Evolutionary conservation across 2,113 vertebrate species (phyloP), one percentile per base, ranked within the genome.

Genomic region (Barbus barbus): DNA sequence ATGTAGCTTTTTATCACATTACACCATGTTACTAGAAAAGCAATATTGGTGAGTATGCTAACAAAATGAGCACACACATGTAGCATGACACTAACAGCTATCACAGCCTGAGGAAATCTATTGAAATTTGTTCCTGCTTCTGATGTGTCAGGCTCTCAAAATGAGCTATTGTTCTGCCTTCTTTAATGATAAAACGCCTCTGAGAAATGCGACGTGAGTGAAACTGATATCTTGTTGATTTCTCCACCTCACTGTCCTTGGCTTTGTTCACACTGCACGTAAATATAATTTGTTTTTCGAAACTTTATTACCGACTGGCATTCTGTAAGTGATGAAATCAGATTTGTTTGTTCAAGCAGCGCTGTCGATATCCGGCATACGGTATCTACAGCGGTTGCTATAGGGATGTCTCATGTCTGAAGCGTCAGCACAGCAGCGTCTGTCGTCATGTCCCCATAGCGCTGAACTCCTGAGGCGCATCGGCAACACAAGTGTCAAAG

Each of bases 81-180:
- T 53, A 48, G 14, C 26, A 33, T 67, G 7, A 33, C 14, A 67
- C 16, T 33, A 33, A 82, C 63, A 82, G 33, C 51, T 58, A 56
- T 53, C 14, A 41, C 38, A 13, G n/a, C 81, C 81, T 44, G 56
- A 82, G 67, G 48, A 73, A 73, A 82, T 73, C 81, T 33, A 72
- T 36, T 73, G 81, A 82, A 60, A 82, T 73, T 9, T 44, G 14
- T 72, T 60, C 14, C 67, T 16, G 48, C 7, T 48, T 74, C 44
- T 74, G 24, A 74, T 74, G 72, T 74, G 38, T 74, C 44, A 74
- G 3, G 72, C 72, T 28, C 14, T 75, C 44, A 75, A 75, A 46
- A 75, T 51, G 26, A 75, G 26, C 44, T 4, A 75, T 75, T 28
- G 63, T 67, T 67, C 72, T 51, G 24, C 16, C 24, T 16, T 51